phyloP scores from a whole-genome alignment of 2,888 invertebrate genomes.

The Melanargia galathea region DNA sequence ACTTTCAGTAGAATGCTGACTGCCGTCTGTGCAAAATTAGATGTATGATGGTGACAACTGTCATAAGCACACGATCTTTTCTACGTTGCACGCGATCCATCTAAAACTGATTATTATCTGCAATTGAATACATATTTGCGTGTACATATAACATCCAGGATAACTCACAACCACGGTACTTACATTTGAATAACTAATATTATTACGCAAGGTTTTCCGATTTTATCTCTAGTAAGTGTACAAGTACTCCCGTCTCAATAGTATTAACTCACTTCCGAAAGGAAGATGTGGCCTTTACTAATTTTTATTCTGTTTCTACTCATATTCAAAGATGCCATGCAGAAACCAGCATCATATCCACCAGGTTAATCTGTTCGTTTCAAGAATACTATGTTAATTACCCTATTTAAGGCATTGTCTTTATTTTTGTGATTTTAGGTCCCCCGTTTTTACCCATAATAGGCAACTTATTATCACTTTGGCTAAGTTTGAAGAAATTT shows the following conservation, averaged over 20 bases:
- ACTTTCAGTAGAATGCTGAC: too few species aligned
- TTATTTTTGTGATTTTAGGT: slow-evolving; percentile 54
- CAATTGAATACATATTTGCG: not conserved
- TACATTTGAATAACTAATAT: slow-evolving; percentile 31
- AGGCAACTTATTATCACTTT: slow-evolving; percentile 65
- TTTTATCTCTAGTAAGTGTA: slow-evolving; percentile 32
- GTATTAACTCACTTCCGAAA: slow-evolving; percentile 21
- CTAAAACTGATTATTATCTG: not conserved
- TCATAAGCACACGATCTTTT: not conserved
- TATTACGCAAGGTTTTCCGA: slow-evolving; percentile 32
- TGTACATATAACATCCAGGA: not conserved
- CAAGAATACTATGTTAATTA: slow-evolving; percentile 1
- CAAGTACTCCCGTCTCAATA: slow-evolving; percentile 12
- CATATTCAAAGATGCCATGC: slow-evolving; percentile 38
- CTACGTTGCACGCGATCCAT: not conserved
- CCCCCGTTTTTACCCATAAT: slow-evolving; percentile 62
- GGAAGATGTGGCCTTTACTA: slow-evolving; percentile 45
- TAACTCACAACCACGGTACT: not conserved
- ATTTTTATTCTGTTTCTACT: slow-evolving; percentile 42
- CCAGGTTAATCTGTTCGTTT: slow-evolving; percentile 44
- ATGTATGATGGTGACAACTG: not conserved
- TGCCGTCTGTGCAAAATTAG: not conserved
- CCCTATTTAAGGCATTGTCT: not conserved
- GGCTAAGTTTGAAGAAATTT: slow-evolving; percentile 52
- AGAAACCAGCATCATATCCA: slow-evolving; percentile 45